phyloP scores from a whole-genome alignment of 2,888 invertebrate genomes.

The Molanna angustata region DNA sequence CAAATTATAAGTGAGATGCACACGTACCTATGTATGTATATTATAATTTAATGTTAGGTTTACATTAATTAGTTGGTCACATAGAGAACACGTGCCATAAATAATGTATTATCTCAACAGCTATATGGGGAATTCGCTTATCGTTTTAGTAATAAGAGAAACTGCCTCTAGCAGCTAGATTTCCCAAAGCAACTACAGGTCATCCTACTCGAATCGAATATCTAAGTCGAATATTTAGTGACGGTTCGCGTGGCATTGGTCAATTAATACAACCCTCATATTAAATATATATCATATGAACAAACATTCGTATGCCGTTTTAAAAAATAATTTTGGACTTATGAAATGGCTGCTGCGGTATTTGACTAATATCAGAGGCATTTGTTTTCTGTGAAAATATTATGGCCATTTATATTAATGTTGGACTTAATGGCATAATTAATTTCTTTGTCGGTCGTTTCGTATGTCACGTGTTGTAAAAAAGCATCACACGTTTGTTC shows the following conservation, averaged over 20 bases:
- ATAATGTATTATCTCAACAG: too few relatives aligned
- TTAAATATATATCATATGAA: neutral
- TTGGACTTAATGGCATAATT: constrained; percentile 13
- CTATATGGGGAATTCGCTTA: too few relatives aligned
- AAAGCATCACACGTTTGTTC: neutral
- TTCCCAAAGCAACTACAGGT: too few relatives aligned
- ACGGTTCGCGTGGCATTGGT: constrained; percentile 1
- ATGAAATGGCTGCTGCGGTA: neutral
- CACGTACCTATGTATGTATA: too few relatives aligned
- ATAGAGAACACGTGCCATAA: too few relatives aligned
- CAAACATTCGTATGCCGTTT: neutral
- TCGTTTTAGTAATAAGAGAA: too few relatives aligned
- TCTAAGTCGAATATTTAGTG: neutral
- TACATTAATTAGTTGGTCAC: too few relatives aligned
- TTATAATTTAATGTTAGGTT: too few relatives aligned
- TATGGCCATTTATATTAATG: constrained; percentile 18
- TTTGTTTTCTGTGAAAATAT: constrained; percentile 16
- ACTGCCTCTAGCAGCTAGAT: too few relatives aligned
- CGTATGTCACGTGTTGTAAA: constrained; percentile 1
- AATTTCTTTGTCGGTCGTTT: constrained; percentile 11
- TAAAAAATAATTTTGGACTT: constrained; percentile 8
- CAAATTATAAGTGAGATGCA: too few relatives aligned
- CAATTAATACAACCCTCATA: constrained; percentile 4
- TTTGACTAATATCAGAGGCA: constrained; percentile 18
- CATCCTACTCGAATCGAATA: too few relatives aligned